phyloP scores from a whole-genome alignment of 2,888 invertebrate species.

The Dicyrtomina minuta region DNA sequence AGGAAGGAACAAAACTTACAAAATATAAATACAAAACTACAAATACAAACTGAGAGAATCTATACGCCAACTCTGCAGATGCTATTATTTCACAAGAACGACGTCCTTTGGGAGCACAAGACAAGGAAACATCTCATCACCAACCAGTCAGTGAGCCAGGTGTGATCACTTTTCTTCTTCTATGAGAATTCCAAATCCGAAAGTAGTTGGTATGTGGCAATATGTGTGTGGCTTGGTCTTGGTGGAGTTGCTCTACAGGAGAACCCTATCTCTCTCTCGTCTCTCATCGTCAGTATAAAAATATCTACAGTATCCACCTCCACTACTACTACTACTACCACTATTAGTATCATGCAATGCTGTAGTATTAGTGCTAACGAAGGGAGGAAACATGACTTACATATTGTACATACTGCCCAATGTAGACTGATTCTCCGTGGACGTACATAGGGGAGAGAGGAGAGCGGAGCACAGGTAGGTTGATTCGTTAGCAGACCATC shows the following conservation, averaged over 20 bases:
- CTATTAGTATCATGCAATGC: too few species aligned
- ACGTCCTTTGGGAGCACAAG: constrained; percentile 32
- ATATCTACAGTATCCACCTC: neutral
- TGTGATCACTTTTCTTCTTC: constrained; percentile 40
- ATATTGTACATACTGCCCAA: too few species aligned
- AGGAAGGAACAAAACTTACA: too few species aligned
- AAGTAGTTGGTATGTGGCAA: too few species aligned
- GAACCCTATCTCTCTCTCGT: constrained; percentile 12
- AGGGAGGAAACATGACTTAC: too few species aligned
- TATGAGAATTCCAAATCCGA: neutral
- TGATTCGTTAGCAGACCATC: too few species aligned
- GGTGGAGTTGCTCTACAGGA: too few species aligned
- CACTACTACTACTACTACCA: too few species aligned
- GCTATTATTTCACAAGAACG: constrained; percentile 34
- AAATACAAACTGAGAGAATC: constrained; percentile 12
- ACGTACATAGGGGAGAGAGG: neutral
- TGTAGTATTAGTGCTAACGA: too few species aligned
- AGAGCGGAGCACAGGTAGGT: neutral
- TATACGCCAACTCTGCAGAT: constrained; percentile 29
- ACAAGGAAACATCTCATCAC: constrained; percentile 30
- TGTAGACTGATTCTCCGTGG: too few species aligned
- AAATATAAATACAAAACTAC: too few species aligned
- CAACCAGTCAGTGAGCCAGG: constrained; percentile 43
- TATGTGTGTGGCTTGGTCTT: too few species aligned
- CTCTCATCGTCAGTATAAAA: neutral